Evolutionary conservation across 2,888 invertebrate species (phyloP), one percentile per base, ranked within the genome.

Genomic region (Nudaria mundana): DNA sequence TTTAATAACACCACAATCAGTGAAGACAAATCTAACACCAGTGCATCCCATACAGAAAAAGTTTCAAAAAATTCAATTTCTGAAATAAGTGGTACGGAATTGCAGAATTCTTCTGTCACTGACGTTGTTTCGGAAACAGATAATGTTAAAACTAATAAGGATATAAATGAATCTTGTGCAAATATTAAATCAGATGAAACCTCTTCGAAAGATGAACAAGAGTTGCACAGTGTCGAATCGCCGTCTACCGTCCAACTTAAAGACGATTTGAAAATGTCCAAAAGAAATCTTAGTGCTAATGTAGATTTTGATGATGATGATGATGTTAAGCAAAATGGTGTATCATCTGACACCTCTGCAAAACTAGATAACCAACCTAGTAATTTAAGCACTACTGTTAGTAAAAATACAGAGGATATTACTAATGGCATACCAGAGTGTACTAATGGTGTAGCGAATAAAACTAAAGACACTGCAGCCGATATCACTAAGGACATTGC

Each of bases 1-100:
- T 20, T 29, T 5, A 40, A 42, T 8, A 46, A 44, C 18, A 49
- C 44, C 15, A 35, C 12, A 0, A 24, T 23, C 15, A 15, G 35
- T 13, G 7, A 28, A 13, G 24, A 28, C 15, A 12, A 29, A 1
- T 30, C 30, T 10, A 14, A 18, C 3, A 7, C 20, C 3, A 34
- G 25, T 34, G n/a, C 16, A 12, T 12, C 14, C 3, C 16, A 34
- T 26, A 16, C 24, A 26, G 34, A 34, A 3, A 7, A 4, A 11
- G 25, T 20, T 5, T 12, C 22, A 8, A 37, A 39, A 16, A 12
- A 33, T n/a, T 39, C 18, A 5, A 8, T 15, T 5, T 12, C 16
- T 18, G 34, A 25, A 18, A 18, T 18, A 16, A 5, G 8, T 13
- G 18, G 3, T 18, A 18, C 6, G 10, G 16, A 13, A 3, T 31